A percentile compares a stretch with the other conserved stretches of the same genome.
Conservation (phyloP, 2,888 invertebrate species). For the Andrena chrysosceles region DNA sequence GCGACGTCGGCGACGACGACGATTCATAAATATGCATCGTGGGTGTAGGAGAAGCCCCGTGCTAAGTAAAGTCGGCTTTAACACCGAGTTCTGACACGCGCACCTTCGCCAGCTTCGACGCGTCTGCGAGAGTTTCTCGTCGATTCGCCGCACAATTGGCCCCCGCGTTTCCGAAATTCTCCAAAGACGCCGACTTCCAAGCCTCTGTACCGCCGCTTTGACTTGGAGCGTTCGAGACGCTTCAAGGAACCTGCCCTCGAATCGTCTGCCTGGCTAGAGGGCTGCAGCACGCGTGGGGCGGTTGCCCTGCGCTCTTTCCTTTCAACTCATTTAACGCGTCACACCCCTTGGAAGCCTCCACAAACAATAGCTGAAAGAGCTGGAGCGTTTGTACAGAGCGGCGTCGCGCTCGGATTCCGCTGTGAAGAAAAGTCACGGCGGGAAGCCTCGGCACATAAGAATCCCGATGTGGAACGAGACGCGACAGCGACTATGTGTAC, state of each 20-base stretch:
- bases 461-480: neutral
- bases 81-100: conserved; percentile 51
- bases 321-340: too few species aligned
- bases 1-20: conserved; percentile 49
- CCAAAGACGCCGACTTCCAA: neutral
- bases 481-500: neutral
- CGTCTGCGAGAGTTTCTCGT: conserved; percentile 27
- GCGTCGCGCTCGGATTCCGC: neutral
- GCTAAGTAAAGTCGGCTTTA: conserved; percentile 69
- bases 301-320: too few species aligned
- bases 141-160: conserved; percentile 19
- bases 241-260: too few species aligned
- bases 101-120: conserved; percentile 49
- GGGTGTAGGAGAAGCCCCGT: conserved; percentile 59
- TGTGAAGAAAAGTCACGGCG: conserved; percentile 10
- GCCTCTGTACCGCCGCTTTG: neutral
- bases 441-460: neutral
- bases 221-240: neutral
- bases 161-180: neutral
- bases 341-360: neutral
- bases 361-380: neutral
- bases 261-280: too few species aligned
- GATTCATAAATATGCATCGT: conserved; percentile 77
- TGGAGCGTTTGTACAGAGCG: neutral
- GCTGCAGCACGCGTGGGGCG: too few species aligned